Base-by-base conservation (phyloP, 2,888 invertebrate genomes). In the Ariolimax columbianus region DNA sequence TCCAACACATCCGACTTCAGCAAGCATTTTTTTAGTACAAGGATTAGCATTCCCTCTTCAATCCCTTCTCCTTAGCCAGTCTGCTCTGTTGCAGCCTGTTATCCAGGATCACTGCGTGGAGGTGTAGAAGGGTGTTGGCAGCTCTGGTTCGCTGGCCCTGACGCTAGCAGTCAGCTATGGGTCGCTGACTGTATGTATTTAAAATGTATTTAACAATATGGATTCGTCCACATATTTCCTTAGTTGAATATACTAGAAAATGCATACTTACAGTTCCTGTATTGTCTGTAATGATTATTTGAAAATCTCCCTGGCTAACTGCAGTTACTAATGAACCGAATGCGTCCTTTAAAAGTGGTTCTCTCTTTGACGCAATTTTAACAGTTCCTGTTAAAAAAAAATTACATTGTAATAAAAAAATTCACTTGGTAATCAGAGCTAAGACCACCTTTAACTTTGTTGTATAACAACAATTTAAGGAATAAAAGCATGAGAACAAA, bases 311-410 rank as follows among this genome's bases (percentile, higher is more conserved):
- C 26, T 26, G 23, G 11, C 11, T 1, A 0, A 81, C 72, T 26
- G 72, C 70, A 43, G 17, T 33, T 51, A 23, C 1, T 11, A 81
- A 47, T 36, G 36, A 36, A 3, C 2, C 43, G n/a, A 38, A 70
- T 1, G 81, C 81, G 19, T 81, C 81, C 17, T 51, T 51, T 38
- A 72, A 33, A 70, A 72, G 55, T n/a, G 81, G 70, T 59, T 70
- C 72, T 55, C 11, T 70, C 81, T 33, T 55, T 14, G 9, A 33
- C 38, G 55, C 26, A 38, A 70, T 26, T 55, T n/a, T 51, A 23
- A 81, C 55, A 17, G 36, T 38, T 19, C 81, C 81, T 81, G 72
- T 70, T 36, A 17, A n/a, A 78, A 66, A 1, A 7, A 6, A 17
- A 30, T 36, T 72, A 47, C 47, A 47, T 47, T 17, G 17, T 47